Percentiles rank a stretch among this genome's conserved stretches.
Conservation (phyloP, 2,113 vertebrate genomes). For the Takifugu bimaculatus region DNA sequence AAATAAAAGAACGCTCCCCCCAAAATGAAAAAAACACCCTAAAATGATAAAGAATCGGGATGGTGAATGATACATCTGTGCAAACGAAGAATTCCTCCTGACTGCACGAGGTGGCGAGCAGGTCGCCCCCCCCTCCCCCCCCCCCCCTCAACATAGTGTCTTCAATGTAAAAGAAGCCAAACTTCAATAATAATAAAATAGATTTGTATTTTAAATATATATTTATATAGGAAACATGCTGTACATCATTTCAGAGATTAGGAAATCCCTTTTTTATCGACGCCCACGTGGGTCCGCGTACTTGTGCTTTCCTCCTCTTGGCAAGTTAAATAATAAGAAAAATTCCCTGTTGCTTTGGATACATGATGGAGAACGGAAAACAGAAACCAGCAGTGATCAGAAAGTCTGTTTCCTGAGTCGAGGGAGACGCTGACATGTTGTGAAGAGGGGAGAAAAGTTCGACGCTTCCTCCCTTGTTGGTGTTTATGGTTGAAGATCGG, state of each 20-base stretch:
- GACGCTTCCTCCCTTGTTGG: too few species aligned
- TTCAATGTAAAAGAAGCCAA: constrained; percentile 68
- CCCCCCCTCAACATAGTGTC: constrained; percentile 69
- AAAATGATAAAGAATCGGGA: constrained; percentile 60
- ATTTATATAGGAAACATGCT: constrained; percentile 79
- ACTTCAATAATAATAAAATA: constrained; percentile 81
- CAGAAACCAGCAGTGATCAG: constrained; percentile 45
- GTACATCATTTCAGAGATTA: constrained; percentile 71
- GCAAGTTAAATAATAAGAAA: constrained; percentile 22
- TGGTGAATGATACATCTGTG: constrained; percentile 74
- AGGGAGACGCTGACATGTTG: constrained; percentile 34
- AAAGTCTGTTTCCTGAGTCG: constrained; percentile 60
- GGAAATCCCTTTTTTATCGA: constrained; percentile 69
- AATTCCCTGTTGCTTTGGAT: constrained; percentile 56
- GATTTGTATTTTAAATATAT: constrained; percentile 79
- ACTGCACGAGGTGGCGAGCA: constrained; percentile 59
- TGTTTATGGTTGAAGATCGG: neutral
- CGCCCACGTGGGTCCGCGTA: constrained; percentile 65
- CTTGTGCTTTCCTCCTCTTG: constrained; percentile 75
- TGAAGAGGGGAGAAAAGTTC: constrained; percentile 8
- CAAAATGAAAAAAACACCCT: constrained; percentile 45
- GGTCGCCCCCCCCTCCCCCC: constrained; percentile 42
- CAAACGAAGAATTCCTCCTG: constrained; percentile 72
- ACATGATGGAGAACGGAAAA: constrained; percentile 30
- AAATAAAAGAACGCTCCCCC: constrained; percentile 70